These are phyloP conservation scores for Alitta virens DNA, from an alignment of 2,888 invertebrate genomes.

Conservation along the genomic window DNA sequence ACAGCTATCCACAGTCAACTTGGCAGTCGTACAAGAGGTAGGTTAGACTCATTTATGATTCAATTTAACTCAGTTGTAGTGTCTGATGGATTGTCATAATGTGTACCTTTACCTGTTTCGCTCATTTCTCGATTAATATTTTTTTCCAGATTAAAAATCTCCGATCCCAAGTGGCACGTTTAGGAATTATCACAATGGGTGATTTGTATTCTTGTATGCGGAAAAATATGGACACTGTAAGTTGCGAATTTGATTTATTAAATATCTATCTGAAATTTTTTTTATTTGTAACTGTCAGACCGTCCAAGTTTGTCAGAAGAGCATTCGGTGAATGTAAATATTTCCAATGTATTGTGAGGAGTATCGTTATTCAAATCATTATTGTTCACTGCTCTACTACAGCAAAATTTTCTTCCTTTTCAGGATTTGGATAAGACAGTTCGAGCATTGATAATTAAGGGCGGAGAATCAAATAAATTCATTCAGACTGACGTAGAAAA, in stretches of 20 bases:
- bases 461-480: conserved; percentile 86
- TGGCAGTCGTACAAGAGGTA: conserved; percentile 65
- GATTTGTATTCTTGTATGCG: conserved; percentile 69
- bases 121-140: background rate
- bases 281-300: background rate
- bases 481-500: conserved; percentile 83
- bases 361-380: too few species aligned
- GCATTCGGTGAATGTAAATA: background rate
- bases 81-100: too few species aligned
- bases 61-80: background rate
- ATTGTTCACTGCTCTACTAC: too few species aligned
- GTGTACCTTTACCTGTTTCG: too few species aligned
- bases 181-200: conserved; percentile 79
- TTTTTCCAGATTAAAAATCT: conserved; percentile 76
- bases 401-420: too few species aligned
- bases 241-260: conserved; percentile 32
- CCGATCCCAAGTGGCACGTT: conserved; percentile 80
- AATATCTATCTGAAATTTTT: background rate
- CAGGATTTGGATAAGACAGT: conserved; percentile 85
- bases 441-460: conserved; percentile 77
- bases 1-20: conserved; percentile 51
- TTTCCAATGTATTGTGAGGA: background rate
- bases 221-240: conserved; percentile 64
- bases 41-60: conserved; percentile 42
- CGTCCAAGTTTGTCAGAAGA: background rate